Base-by-base conservation (phyloP, 1,140 invertebrate species). In the Calliopsis andreniformis region DNA sequence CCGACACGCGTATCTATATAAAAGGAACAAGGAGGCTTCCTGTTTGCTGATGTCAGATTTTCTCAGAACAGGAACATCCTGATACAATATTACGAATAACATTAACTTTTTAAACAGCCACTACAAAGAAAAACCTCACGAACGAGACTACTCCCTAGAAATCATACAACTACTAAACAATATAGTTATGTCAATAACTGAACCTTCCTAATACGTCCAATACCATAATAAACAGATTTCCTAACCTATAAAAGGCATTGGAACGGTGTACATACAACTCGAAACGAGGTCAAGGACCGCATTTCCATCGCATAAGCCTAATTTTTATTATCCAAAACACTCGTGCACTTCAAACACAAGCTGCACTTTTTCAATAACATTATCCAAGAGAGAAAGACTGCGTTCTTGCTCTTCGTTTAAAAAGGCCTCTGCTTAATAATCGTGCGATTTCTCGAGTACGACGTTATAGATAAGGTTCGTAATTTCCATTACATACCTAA, bases 401-500 rank as follows among this genome's bases (percentile, higher is more conserved):
- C 69, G 69, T 58, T 55, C 64, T 69, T 68, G 49, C n/a, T 53
- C 8, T 47, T n/a, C 32, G 0, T 39, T 42, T 76, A 47, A 47
- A 58, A 42, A 51, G 12, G 14, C 35, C 23, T 59, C 23, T n/a
- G 39, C 6, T 14, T 12, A 18, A 20, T 59, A 10, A 45, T 23
- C 23, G 5, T 5, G 3, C 69, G 30, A 28, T 51, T 59, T 47
- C 1, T 0, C 14, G 25, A 20, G n/a, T 23, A 5, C 1, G 55
- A 16, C 30, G 16, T n/a, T 47, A 14, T 14, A 51, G 1, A 23
- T 68, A 16, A 32, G 20, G 18, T 59, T 42, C 42, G 1, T 20
- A 58, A 76, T 28, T 49, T 0, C 3, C 35, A 35, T 35, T 70
- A 61, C 76, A 28, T 90, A 96, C 96, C 95, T 96, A 95, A 84